These are phyloP conservation scores for Odobenus rosmarus DNA, from an alignment of 2,113 vertebrate species.

Conservation along the genomic window DNA sequence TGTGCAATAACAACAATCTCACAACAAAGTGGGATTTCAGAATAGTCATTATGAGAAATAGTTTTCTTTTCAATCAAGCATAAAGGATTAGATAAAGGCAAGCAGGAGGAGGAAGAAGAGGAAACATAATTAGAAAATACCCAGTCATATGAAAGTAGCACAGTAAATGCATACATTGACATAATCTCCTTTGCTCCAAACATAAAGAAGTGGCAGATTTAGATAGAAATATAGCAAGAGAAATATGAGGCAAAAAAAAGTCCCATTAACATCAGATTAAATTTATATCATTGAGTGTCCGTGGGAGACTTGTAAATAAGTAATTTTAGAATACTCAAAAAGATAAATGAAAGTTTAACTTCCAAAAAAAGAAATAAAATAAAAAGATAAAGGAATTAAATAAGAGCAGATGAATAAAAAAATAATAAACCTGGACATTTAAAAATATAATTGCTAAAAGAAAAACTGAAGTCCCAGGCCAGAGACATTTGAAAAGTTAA, in stretches of 20 bases:
- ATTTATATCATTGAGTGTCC: neutral
- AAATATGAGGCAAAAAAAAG: neutral
- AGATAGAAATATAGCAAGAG: neutral
- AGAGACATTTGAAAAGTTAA: neutral
- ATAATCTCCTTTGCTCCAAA: neutral
- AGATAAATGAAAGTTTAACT: neutral
- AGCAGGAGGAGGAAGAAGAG: neutral
- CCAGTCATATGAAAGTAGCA: neutral
- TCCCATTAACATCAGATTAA: neutral
- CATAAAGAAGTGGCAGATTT: neutral
- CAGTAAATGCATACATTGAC: neutral
- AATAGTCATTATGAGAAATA: neutral
- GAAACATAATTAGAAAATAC: neutral
- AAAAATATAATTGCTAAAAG: constrained; percentile 4
- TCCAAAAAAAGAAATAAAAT: neutral
- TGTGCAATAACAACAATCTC: neutral
- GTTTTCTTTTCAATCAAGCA: neutral
- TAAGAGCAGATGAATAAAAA: neutral
- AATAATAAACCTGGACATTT: neutral
- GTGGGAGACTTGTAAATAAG: neutral
- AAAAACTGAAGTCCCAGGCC: neutral
- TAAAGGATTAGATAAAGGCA: neutral
- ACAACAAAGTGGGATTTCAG: neutral
- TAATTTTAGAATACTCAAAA: constrained; percentile 11
- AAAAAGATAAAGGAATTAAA: neutral